Percentiles rank a stretch among this genome's conserved stretches.
Conservation (phyloP, 2,797 vertebrate genomes). For the Phaenicophaeus curvirostris region DNA sequence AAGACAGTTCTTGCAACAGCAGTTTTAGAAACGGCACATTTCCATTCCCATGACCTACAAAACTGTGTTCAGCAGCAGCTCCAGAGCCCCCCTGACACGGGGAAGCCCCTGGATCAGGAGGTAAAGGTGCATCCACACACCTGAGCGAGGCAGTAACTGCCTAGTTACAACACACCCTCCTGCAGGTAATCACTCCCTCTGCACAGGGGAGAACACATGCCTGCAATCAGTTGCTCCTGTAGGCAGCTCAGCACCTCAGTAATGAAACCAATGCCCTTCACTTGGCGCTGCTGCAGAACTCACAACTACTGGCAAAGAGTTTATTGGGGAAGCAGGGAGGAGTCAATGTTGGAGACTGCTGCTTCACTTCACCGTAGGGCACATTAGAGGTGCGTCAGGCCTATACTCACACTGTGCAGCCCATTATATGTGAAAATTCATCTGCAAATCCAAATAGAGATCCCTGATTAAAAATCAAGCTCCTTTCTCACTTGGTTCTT, state of each 20-base stretch:
- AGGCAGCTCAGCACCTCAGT: fast-evolving
- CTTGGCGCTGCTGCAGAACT: background rate
- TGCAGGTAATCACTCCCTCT: background rate
- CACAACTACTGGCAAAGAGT: background rate
- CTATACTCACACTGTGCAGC: background rate
- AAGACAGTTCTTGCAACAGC: background rate
- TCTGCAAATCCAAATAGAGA: background rate
- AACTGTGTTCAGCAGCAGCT: background rate
- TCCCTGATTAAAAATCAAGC: background rate
- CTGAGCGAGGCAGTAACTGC: fast-evolving
- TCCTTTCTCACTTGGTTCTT: background rate
- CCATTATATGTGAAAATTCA: fast-evolving
- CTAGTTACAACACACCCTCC: fast-evolving
- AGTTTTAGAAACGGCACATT: background rate
- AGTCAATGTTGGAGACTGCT: fast-evolving
- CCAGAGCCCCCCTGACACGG: fast-evolving
- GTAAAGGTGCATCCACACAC: background rate
- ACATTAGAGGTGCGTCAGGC: background rate
- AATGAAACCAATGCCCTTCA: background rate
- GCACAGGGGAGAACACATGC: fast-evolving
- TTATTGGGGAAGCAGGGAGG: background rate
- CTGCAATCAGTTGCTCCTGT: background rate
- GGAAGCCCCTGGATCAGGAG: fast-evolving
- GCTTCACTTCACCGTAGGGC: background rate
- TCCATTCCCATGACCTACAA: background rate